Evolutionary conservation across 2,888 invertebrate genomes (phyloP), one percentile per base, ranked within the genome.

Genomic region (Trypoxylon attenuatum): DNA sequence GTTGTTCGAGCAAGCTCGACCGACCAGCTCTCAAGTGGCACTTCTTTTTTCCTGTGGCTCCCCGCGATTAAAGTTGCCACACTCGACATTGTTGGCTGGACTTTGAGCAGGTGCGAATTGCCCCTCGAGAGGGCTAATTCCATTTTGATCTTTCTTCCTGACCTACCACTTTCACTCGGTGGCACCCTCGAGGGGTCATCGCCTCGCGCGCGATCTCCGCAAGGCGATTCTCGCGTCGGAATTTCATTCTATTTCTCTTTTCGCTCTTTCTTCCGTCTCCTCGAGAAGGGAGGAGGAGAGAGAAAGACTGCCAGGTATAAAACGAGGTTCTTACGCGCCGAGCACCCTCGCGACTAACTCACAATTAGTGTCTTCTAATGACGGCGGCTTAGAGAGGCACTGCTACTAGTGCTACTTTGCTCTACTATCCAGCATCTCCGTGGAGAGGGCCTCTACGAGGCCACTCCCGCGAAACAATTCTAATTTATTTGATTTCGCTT

Each of bases 341-440:
- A 71, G 67, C 47, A 56, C 68, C 49, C 75, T 69, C 60, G 61
- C 67, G 54, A 45, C 74, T 76, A 76, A 76, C 77, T 76, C 77
- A 70, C 76, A 77, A 76, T 76, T 76, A 76, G 77, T 63, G 75
- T 66, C 69, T 72, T 76, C 75, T 74, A 77, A 76, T 62, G 76
- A 77, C 69, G 69, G 53, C 59, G 61, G 67, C 61, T 64, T 59
- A 49, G 62, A 27, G 51, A 65, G 33, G 70, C 57, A 45, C 21
- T 56, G 19, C 49, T 27, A 5, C 18, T 15, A 33, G 19, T 21
- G 13, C 33, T 19, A 18, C 42, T 33, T 33, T 33, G 33, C 33
- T 33, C 33, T 13, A 5, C 15, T 6, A 19, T 18, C 18, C 38
- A 50, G 23, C 27, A 21, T 39, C 29, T 45, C 15, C 43, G 29